A percentile compares a stretch with the other conserved stretches of the same genome.
These are phyloP conservation scores for Tragelaphus scriptus DNA, from an alignment of 2,113 vertebrate genomes.

Conservation along the genomic window DNA sequence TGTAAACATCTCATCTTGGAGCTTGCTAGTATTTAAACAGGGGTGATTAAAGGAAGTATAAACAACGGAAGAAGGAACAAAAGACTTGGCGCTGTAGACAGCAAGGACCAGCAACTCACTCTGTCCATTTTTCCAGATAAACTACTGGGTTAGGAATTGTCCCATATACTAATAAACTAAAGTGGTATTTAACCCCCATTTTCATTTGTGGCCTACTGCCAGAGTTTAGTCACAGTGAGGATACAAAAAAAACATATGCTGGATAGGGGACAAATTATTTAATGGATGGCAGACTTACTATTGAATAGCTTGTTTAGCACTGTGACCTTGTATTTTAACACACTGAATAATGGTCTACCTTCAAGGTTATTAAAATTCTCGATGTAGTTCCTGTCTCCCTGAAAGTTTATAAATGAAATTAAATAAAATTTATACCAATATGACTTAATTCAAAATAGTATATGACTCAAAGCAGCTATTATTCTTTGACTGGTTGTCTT, in stretches of 20 bases:
- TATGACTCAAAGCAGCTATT: not conserved
- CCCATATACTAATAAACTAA: not conserved
- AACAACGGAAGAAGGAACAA: not conserved
- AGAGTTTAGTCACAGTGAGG: slow-evolving; percentile 12
- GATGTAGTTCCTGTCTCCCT: not conserved
- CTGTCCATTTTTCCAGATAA: not conserved
- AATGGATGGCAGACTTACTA: not conserved
- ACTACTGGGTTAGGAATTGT: not conserved
- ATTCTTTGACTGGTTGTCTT: not conserved
- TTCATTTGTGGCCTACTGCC: not conserved
- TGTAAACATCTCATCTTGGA: slow-evolving; percentile 8
- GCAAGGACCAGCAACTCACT: not conserved
- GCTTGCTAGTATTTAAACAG: slow-evolving; percentile 13
- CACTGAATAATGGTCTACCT: not conserved
- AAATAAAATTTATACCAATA: not conserved
- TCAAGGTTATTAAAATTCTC: slow-evolving; percentile 24
- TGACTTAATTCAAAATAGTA: slow-evolving; percentile 29
- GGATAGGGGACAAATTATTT: not conserved
- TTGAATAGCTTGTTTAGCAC: not conserved
- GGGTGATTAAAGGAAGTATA: not conserved
- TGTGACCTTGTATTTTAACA: slow-evolving; percentile 40
- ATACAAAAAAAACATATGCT: not conserved
- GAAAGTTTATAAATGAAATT: slow-evolving; percentile 42
- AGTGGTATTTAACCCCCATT: slow-evolving; percentile 1
- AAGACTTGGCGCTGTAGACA: not conserved